These are phyloP conservation scores for Tromatobia lineatoria DNA, from an alignment of 2,888 invertebrate species.

Conservation along the genomic window DNA sequence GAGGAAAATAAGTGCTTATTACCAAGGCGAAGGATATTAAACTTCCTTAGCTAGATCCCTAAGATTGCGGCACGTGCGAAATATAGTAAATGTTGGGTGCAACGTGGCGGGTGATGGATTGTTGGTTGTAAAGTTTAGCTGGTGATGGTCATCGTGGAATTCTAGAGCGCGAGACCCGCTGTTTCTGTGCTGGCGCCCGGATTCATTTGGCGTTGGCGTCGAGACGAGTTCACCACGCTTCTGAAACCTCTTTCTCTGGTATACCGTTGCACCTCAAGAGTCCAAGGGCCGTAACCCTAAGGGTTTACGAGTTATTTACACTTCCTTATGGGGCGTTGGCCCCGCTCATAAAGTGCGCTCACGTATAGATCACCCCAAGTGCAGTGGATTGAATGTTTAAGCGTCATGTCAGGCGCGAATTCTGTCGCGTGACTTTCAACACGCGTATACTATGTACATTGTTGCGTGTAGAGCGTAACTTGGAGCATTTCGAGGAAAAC, in stretches of 20 bases:
- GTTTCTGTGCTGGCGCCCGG: constrained; percentile 30
- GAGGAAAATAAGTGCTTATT: neutral
- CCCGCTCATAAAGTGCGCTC: constrained; percentile 49
- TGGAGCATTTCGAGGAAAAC: constrained; percentile 12
- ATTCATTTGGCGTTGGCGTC: constrained; percentile 59
- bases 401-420: constrained; percentile 32
- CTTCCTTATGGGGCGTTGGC: constrained; percentile 61
- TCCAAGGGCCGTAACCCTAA: constrained; percentile 59
- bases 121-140: constrained; percentile 57
- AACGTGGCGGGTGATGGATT: constrained; percentile 49
- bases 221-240: constrained; percentile 46
- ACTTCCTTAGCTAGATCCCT: neutral
- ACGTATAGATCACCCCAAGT: constrained; percentile 17
- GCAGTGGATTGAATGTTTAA: constrained; percentile 38
- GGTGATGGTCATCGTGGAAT: constrained; percentile 54
- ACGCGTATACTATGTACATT: neutral
- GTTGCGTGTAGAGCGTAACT: neutral
- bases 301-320: constrained; percentile 66
- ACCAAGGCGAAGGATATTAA: neutral
- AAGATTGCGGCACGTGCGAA: constrained; percentile 9
- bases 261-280: constrained; percentile 31
- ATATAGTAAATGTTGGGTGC: constrained; percentile 19
- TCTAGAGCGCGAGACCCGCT: constrained; percentile 35
- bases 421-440: constrained; percentile 34
- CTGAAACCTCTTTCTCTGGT: constrained; percentile 28